phyloP scores from a whole-genome alignment of 2,888 invertebrate genomes.

The Lasioglossum villosulum region DNA sequence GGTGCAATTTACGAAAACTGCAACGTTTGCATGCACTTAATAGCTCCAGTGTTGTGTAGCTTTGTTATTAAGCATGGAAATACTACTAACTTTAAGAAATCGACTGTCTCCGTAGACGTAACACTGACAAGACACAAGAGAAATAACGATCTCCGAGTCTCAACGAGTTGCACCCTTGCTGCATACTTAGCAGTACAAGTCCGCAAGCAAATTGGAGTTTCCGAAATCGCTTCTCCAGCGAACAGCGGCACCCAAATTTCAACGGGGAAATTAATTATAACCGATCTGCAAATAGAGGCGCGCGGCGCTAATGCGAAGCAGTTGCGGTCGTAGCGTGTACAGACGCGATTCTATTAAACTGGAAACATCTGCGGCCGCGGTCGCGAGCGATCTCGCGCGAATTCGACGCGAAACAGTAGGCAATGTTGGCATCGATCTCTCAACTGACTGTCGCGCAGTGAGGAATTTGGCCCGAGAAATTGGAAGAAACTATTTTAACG shows the following conservation, averaged over 20 bases:
- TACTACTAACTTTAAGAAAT: neutral
- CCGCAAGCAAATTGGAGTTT: neutral
- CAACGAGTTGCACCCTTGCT: neutral
- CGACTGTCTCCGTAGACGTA: neutral
- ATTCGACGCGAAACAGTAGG: neutral
- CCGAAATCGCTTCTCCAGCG: neutral
- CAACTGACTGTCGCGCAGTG: neutral
- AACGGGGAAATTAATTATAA: slow-evolving; percentile 21
- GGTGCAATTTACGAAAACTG: neutral
- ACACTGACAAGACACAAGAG: neutral
- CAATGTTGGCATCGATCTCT: slow-evolving; percentile 2
- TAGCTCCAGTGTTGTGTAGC: neutral
- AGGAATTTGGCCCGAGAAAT: no score
- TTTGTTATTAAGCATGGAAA: neutral
- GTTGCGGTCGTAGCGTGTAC: slow-evolving; percentile 5
- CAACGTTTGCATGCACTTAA: neutral
- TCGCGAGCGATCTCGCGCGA: slow-evolving; percentile 1
- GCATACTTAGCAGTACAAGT: neutral
- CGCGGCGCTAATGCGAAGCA: neutral
- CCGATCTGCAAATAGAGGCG: slow-evolving; percentile 7
- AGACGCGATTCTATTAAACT: slow-evolving; percentile 19
- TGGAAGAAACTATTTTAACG: no score
- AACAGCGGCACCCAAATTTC: slow-evolving; percentile 8
- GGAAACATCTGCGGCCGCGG: slow-evolving; percentile 25
- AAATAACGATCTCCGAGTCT: neutral